Conservation (phyloP, 2,888 invertebrate genomes). For the Cantharis rufa region DNA sequence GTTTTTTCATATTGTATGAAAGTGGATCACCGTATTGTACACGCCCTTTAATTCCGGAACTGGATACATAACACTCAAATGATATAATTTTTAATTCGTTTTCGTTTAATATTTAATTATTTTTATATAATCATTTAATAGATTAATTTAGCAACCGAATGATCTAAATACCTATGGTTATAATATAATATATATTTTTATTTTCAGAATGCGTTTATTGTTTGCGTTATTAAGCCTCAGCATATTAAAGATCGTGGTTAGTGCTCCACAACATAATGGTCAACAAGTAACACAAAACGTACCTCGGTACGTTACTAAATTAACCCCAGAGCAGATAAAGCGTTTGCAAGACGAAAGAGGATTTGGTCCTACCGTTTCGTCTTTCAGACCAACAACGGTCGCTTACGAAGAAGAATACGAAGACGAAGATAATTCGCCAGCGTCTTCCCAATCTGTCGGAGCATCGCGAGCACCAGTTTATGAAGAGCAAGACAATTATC, state of each 20-base stretch:
- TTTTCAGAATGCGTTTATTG: slow-evolving; percentile 31
- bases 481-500: slow-evolving; percentile 38
- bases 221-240: slow-evolving; percentile 20
- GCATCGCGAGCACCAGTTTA: slow-evolving; percentile 37
- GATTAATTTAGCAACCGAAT: neutral
- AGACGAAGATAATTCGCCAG: slow-evolving; percentile 25
- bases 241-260: slow-evolving; percentile 10
- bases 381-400: slow-evolving; percentile 30
- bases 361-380: slow-evolving; percentile 38
- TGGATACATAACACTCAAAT: neutral
- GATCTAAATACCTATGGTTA: neutral
- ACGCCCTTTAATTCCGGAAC: neutral
- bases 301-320: slow-evolving; percentile 30
- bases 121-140: neutral
- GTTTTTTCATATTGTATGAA: neutral
- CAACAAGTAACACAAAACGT: slow-evolving; percentile 16
- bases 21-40: neutral
- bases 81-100: neutral
- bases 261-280: slow-evolving; percentile 25
- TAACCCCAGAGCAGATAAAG: slow-evolving; percentile 29
- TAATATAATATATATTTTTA: neutral
- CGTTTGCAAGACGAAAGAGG: slow-evolving; percentile 33
- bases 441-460: slow-evolving; percentile 34
- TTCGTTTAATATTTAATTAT: neutral
- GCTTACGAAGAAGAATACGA: slow-evolving; percentile 28